These are phyloP conservation scores for Sycophaga agraensis DNA, from an alignment of 1,140 invertebrate genomes.

Conservation along the genomic window DNA sequence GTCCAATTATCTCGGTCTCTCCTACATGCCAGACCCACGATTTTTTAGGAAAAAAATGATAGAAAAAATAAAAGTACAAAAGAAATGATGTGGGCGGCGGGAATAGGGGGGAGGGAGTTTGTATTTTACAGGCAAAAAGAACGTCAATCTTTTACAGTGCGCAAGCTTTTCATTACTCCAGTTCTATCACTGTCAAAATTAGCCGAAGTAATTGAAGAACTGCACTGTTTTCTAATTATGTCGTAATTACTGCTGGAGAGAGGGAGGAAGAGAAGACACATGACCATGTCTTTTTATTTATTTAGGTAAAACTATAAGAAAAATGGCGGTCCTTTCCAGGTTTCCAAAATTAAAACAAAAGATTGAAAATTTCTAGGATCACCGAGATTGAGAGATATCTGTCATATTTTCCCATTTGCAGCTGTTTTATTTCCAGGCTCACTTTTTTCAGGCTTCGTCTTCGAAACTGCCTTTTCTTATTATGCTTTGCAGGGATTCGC, in stretches of 20 bases:
- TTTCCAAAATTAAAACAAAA: slow-evolving; percentile 17
- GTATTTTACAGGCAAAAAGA: slow-evolving; percentile 29
- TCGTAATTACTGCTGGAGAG: slow-evolving; percentile 28
- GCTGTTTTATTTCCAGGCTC: slow-evolving; percentile 58
- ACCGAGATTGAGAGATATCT: slow-evolving; percentile 10
- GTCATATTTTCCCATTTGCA: slow-evolving; percentile 51
- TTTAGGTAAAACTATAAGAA: slow-evolving; percentile 27
- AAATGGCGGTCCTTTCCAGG: slow-evolving; percentile 23
- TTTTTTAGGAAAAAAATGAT: slow-evolving; percentile 21
- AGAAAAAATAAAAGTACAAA: not conserved
- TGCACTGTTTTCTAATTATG: slow-evolving; percentile 6
- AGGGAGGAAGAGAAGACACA: slow-evolving; percentile 1
- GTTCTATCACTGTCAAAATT: not conserved
- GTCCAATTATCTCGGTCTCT: slow-evolving; percentile 2
- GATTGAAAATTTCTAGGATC: slow-evolving; percentile 23
- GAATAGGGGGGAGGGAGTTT: slow-evolving; percentile 4
- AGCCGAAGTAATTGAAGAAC: slow-evolving; percentile 4
- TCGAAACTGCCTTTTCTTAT: slow-evolving; percentile 30
- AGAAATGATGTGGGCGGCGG: too few relatives aligned
- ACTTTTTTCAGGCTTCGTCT: slow-evolving; percentile 30
- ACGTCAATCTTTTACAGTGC: slow-evolving; percentile 13
- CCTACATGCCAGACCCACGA: slow-evolving; percentile 34
- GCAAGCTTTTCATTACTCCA: slow-evolving; percentile 25
- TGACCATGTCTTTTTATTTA: slow-evolving; percentile 19
- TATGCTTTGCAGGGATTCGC: slow-evolving; percentile 51